Base-by-base conservation (phyloP, 2,888 invertebrate species). In the Nesidiocoris tenuis region DNA sequence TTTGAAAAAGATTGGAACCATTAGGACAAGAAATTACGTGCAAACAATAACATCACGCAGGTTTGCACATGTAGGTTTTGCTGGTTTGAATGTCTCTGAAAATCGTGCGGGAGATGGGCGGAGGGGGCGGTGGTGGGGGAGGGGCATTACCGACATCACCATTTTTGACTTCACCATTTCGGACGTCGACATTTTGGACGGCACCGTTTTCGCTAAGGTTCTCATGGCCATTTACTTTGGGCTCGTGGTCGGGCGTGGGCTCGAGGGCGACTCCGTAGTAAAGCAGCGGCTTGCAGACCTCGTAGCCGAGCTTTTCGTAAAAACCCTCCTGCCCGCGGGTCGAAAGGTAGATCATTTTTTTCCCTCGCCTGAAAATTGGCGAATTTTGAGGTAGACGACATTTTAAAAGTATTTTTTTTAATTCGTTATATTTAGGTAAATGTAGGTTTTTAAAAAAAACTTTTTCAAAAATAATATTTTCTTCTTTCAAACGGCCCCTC, bases 41-140 rank as follows among this genome's bases (percentile, higher is more conserved):
- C n/a, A n/a, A n/a, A n/a, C n/a, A n/a, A n/a, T n/a, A n/a, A n/a
- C n/a, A 17, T 59, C 70, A 59, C 1, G 77, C 66, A 55, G 16
- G 24, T 68, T 79, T 79, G 19, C 74, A 56, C 84, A 85, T 84
- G 66, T 82, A 84, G 18, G 83, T 84, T 80, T 84, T 84, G 23
- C 79, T 80, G n/a, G 81, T 79, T 77, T 81, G 79, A 66, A 80
- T 79, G 71, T 79, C 78, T 70, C 79, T 74, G 76, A 79, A 79
- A 76, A 80, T 80, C 78, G 74, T 81, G 78, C 77, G 80, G 79
- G 76, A 78, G 61, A 71, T 77, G 17, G 18, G 19, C 22, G 21
- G 23, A 74, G 83, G 84, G 82, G 84, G 82, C 63, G 85, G 85
- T 63, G 85, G 84, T 64, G 85, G 85, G 21, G 83, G 82, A 54